These are phyloP conservation scores for Corella eumyota DNA, from an alignment of 23 tunicate genomes.

Conservation along the genomic window DNA sequence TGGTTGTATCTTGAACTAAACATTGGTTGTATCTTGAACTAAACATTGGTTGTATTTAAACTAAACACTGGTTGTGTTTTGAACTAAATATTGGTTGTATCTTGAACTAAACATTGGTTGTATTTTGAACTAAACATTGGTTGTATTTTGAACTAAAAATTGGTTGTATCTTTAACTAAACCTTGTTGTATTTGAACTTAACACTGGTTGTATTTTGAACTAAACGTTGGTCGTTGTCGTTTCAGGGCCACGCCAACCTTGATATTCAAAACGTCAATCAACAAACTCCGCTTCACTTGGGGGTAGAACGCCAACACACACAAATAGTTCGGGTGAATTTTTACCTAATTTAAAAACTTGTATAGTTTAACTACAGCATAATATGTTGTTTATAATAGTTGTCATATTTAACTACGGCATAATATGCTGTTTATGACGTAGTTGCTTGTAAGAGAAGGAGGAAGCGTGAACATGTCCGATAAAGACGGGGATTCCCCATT, in stretches of 20 bases:
- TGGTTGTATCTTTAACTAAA: too few relatives aligned
- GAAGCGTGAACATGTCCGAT: slow-evolving; percentile 71
- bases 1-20: too few relatives aligned
- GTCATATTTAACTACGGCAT: not conserved
- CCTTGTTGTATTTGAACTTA: too few relatives aligned
- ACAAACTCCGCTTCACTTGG: slow-evolving; percentile 84
- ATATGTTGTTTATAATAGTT: not conserved
- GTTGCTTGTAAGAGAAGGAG: slow-evolving; percentile 85
- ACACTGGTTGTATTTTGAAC: too few relatives aligned
- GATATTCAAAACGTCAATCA: slow-evolving; percentile 86
- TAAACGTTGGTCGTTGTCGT: too few relatives aligned
- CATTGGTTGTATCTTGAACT: too few relatives aligned
- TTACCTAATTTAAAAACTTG: not conserved
- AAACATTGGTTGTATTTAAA: too few relatives aligned
- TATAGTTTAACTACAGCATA: not conserved
- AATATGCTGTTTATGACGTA: slow-evolving; percentile 7
- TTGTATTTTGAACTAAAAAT: too few relatives aligned
- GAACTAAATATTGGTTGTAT: too few relatives aligned
- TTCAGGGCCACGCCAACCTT: slow-evolving; percentile 89
- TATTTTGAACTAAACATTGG: too few relatives aligned
- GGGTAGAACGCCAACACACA: slow-evolving; percentile 85
- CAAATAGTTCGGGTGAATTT: slow-evolving; percentile 85
- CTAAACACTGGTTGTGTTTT: too few relatives aligned
- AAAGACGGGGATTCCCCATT: slow-evolving; percentile 87
- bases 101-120: too few relatives aligned